These are phyloP conservation scores for Nebria salina DNA, from an alignment of 2,888 invertebrate genomes.

Conservation along the genomic window DNA sequence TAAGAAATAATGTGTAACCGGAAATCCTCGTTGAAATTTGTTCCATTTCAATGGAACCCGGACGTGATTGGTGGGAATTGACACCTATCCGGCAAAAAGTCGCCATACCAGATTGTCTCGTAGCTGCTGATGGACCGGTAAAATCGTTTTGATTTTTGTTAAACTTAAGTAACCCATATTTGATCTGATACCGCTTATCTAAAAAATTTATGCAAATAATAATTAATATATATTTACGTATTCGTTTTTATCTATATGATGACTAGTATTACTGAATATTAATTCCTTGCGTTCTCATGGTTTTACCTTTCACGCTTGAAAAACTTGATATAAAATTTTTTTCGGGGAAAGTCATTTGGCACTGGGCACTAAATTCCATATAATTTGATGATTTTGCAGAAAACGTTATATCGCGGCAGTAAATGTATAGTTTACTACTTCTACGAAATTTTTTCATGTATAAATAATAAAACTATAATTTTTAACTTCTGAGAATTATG, in stretches of 20 bases:
- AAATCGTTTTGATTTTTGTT: constrained; percentile 47
- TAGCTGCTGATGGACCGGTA: constrained; percentile 71
- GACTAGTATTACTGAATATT: not conserved
- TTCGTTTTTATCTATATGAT: not conserved
- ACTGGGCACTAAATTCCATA: too few species aligned
- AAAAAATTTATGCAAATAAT: not conserved
- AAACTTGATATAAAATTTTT: too few species aligned
- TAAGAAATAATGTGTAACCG: not conserved
- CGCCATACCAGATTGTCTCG: constrained; percentile 68
- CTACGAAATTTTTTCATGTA: too few species aligned
- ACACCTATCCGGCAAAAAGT: constrained; percentile 62
- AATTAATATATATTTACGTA: not conserved
- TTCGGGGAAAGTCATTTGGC: too few species aligned
- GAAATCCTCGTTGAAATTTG: not conserved
- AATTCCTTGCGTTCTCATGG: too few species aligned
- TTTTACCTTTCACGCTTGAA: too few species aligned
- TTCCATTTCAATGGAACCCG: constrained; percentile 49
- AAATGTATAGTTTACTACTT: too few species aligned
- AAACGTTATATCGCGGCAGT: too few species aligned
- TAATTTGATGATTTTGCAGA: too few species aligned
- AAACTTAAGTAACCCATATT: constrained; percentile 8
- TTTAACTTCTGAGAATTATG: too few species aligned
- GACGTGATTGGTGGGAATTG: constrained; percentile 66
- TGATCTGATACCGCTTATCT: constrained; percentile 8
- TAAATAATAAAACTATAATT: too few species aligned